phyloP scores from a whole-genome alignment of 2,888 invertebrate genomes.

The Agapostemon virescens region DNA sequence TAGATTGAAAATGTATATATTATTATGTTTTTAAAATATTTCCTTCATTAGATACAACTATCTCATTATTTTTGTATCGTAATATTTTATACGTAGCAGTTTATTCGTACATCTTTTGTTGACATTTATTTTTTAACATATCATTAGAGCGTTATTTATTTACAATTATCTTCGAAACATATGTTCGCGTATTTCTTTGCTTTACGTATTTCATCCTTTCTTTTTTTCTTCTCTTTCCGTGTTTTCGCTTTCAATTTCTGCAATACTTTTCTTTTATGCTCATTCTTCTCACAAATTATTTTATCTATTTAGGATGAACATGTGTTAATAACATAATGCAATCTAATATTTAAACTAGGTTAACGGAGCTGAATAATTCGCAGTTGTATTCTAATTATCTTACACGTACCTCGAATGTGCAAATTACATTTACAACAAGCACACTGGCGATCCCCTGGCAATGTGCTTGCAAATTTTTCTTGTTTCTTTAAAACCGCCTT shows the following conservation, averaged over 20 bases:
- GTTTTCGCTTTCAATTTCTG: constrained; percentile 12
- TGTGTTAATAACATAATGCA: neutral
- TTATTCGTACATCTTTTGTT: neutral
- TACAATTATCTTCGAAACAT: constrained; percentile 33
- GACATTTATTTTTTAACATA: neutral
- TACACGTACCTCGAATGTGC: constrained; percentile 16
- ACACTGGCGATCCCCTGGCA: constrained; percentile 27
- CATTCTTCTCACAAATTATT: constrained; percentile 19
- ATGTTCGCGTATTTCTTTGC: constrained; percentile 12
- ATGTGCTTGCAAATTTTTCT: constrained; percentile 1
- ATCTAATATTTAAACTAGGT: neutral
- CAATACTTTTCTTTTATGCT: constrained; percentile 5
- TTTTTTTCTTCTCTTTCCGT: constrained; percentile 17
- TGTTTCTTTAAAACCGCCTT: constrained; percentile 17
- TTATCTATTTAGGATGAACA: constrained; percentile 20
- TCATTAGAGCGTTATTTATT: constrained; percentile 28
- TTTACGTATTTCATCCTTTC: constrained; percentile 13
- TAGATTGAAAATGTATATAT: neutral
- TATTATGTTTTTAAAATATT: neutral
- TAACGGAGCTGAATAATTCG: neutral
- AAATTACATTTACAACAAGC: constrained; percentile 37
- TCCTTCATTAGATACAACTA: neutral
- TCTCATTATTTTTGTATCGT: neutral
- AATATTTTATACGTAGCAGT: neutral
- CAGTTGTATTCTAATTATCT: neutral